Evolutionary conservation across 2,797 vertebrate genomes (phyloP), one percentile per base, ranked within the genome.

Genomic region (Muscicapa comitata): DNA sequence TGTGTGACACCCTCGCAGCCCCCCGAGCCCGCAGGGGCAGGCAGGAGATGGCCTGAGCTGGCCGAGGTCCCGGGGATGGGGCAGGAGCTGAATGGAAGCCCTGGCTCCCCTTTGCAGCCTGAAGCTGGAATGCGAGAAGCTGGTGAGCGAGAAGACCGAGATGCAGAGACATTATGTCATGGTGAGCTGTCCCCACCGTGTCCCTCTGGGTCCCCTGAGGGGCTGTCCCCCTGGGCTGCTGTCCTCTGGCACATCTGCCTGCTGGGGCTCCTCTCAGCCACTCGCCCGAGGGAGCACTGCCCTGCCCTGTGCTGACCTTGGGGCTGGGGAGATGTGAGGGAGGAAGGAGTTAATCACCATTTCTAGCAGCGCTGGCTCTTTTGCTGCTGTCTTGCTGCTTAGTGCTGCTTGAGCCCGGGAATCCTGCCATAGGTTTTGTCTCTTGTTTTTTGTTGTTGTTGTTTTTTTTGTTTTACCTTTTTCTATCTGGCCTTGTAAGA

Each of bases 121-220:
- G 95, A 98, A 98, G 96, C 94, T 98, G 97, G 98, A 98, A 79
- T 98, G 98, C 24, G 98, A 98, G 97, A 98, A 98, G 92, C 89
- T 98, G 96, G 97, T 98, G 70, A 98, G 98, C 3, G 98, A 98
- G 97, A 98, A 98, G 98, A 98, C 98, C 0, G 98, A 98, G 94
- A 98, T 98, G 98, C 98, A 98, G 88, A 94, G 98, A n/a, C 98
- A 98, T 94, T 98, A 98, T 89, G 98, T 98, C 90, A 98, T 98
- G 98, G 96, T 97, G 84, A 96, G 94, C 33, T 28, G 7, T 10
- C 50, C 63, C 43, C 24, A 2, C n/a, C 25, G 12, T 17, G 40
- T 42, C 35, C 55, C 40, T 13, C 5, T 16, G 28, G 11, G 14
- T 13, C 25, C 38, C 71, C 29, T 7, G 21, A 5, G 6, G 17